Evolutionary conservation across 2,888 invertebrate genomes (phyloP).

Genomic region (Athalia circularis): DNA sequence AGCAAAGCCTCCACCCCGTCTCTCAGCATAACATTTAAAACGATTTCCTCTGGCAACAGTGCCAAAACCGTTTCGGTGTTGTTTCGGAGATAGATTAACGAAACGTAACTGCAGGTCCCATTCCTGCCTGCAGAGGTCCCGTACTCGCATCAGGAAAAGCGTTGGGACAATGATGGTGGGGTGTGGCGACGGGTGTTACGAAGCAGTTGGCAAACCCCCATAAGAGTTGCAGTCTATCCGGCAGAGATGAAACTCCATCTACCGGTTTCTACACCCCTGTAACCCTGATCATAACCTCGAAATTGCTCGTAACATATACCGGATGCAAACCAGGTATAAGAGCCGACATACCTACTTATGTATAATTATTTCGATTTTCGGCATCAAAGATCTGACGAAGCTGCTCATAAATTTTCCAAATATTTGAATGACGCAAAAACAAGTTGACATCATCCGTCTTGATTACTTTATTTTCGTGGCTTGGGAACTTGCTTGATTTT

Average conservation of each 20-base stretch:
- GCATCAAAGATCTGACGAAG: too few relatives aligned
- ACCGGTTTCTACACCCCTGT: conserved; percentile 19
- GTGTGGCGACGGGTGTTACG: conserved; percentile 25
- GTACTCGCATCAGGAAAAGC: conserved; percentile 1
- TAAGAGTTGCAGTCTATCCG: conserved; percentile 10
- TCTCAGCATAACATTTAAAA: conserved; percentile 73
- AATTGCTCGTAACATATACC: background rate
- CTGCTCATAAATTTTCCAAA: too few relatives aligned
- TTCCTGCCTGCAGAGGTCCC: conserved; percentile 60
- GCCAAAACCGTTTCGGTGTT: conserved; percentile 72
- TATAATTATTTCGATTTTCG: too few relatives aligned
- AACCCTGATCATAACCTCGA: conserved; percentile 1
- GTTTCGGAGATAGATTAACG: conserved; percentile 74
- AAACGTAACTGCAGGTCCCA: conserved; percentile 72
- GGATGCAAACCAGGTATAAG: too few relatives aligned
- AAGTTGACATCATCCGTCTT: too few relatives aligned
- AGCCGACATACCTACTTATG: too few relatives aligned
- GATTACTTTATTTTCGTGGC: too few relatives aligned
- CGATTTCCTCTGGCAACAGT: conserved; percentile 73
- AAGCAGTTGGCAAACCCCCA: conserved; percentile 21
- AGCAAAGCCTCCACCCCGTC: conserved; percentile 65
- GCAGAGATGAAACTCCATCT: conserved; percentile 7
- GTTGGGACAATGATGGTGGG: conserved; percentile 29
- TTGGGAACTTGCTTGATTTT: background rate
- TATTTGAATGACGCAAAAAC: too few relatives aligned